Evolutionary conservation across 2,888 invertebrate genomes (phyloP).

Genomic region (Xanthostigma xanthostigma): DNA sequence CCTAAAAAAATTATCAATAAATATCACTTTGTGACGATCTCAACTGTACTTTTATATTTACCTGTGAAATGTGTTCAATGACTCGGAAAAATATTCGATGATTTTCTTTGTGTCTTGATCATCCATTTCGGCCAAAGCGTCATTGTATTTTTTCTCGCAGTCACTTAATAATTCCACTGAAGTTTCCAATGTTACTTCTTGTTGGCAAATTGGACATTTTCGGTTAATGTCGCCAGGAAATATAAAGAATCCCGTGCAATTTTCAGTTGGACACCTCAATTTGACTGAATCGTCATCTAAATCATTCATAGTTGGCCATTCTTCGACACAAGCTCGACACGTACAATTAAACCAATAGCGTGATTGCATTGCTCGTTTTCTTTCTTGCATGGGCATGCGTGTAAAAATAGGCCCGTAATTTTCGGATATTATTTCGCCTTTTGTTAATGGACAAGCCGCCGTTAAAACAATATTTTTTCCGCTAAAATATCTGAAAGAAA

Average conservation of each 20-base stretch:
- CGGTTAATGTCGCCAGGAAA: constrained; percentile 28
- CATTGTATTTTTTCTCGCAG: constrained; percentile 33
- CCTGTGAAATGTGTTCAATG: constrained; percentile 43
- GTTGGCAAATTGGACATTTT: constrained; percentile 36
- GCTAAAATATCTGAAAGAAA: constrained; percentile 47
- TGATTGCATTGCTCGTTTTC: constrained; percentile 48
- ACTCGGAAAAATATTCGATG: constrained; percentile 34
- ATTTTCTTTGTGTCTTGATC: constrained; percentile 38
- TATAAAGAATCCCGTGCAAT: constrained; percentile 32
- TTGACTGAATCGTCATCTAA: constrained; percentile 31
- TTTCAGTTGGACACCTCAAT: constrained; percentile 34
- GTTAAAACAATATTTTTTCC: constrained; percentile 57
- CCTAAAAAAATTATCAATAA: constrained; percentile 17
- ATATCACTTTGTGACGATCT: constrained; percentile 7
- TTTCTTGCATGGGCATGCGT: constrained; percentile 34
- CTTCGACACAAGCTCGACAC: constrained; percentile 54
- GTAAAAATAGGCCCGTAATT: constrained; percentile 74
- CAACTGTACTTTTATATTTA: constrained; percentile 14
- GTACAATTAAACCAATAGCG: constrained; percentile 68
- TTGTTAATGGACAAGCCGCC: constrained; percentile 45
- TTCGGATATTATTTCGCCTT: constrained; percentile 58
- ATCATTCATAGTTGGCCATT: constrained; percentile 57
- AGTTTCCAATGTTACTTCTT: constrained; percentile 31
- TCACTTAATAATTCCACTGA: constrained; percentile 27
- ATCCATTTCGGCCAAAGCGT: constrained; percentile 34